Evolutionary conservation across 2,113 vertebrate species (phyloP).

Genomic region (Psilopsiagon aymara): DNA sequence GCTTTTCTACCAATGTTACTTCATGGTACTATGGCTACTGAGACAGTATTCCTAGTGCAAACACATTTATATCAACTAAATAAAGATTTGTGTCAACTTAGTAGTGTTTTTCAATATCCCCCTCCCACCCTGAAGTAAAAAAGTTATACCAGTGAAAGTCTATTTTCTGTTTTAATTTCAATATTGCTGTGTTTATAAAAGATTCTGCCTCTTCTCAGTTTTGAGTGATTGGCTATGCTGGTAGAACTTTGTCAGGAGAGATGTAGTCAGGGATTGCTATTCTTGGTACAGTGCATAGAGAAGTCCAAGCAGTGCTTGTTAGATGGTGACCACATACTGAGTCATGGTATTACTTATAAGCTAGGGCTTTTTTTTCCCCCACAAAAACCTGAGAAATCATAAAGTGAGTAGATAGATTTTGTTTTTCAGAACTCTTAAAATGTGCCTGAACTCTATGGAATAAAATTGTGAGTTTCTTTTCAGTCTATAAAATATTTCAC

Average conservation of each 20-base stretch:
- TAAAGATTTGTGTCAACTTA: not conserved
- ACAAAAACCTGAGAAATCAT: not conserved
- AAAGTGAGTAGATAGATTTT: not conserved
- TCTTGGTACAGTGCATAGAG: not conserved
- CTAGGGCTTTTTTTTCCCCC: not conserved
- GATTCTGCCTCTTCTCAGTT: not conserved
- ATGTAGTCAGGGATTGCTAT: not conserved
- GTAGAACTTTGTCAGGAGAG: not conserved
- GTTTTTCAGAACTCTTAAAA: not conserved
- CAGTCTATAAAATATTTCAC: not conserved
- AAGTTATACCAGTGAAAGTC: not conserved
- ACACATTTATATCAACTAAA: not conserved
- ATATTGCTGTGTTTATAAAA: not conserved
- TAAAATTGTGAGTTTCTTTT: not conserved
- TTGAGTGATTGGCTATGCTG: not conserved
- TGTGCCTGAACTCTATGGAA: not conserved
- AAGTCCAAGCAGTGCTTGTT: not conserved
- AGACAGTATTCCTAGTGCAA: not conserved
- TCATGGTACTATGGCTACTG: not conserved
- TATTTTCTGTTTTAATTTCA: not conserved
- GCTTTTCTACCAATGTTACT: not conserved
- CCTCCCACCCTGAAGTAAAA: not conserved
- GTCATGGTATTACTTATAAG: not conserved
- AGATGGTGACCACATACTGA: not conserved
- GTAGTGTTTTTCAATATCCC: not conserved